Evolutionary conservation across 2,888 invertebrate species (phyloP).

Genomic region (Drosophila nr. perissopoda): DNA sequence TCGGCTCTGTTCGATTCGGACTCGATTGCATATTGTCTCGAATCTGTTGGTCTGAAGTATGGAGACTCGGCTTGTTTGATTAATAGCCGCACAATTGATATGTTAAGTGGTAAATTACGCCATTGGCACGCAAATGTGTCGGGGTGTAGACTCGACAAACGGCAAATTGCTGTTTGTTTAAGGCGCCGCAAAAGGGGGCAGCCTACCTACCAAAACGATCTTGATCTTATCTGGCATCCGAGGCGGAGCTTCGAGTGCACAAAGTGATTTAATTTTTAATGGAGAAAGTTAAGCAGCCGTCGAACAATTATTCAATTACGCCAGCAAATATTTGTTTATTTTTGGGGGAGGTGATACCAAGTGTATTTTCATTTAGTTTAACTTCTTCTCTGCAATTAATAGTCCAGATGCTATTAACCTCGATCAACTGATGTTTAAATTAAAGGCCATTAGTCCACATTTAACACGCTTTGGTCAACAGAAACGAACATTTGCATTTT

Average conservation of each 20-base stretch:
- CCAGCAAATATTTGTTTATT: neutral
- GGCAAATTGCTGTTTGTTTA: slow-evolving; percentile 76
- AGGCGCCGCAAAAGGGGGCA: slow-evolving; percentile 70
- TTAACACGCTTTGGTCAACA: slow-evolving; percentile 62
- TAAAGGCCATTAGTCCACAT: slow-evolving; percentile 70
- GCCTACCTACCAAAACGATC: slow-evolving; percentile 43
- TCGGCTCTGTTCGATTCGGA: neutral
- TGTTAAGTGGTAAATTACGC: slow-evolving; percentile 81
- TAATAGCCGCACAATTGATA: slow-evolving; percentile 80
- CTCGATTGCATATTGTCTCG: slow-evolving; percentile 16
- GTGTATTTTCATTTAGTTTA: slow-evolving; percentile 9
- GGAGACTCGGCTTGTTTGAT: slow-evolving; percentile 67
- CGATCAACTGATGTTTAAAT: slow-evolving; percentile 49
- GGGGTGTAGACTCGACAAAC: slow-evolving; percentile 31
- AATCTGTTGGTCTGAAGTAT: slow-evolving; percentile 32
- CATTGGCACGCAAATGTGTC: slow-evolving; percentile 79
- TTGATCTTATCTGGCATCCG: slow-evolving; percentile 46
- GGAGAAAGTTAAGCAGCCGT: slow-evolving; percentile 65
- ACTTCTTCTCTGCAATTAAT: slow-evolving; percentile 36
- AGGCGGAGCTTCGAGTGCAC: slow-evolving; percentile 58
- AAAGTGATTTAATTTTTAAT: slow-evolving; percentile 78
- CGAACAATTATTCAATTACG: slow-evolving; percentile 70
- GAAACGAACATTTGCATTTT: slow-evolving; percentile 45
- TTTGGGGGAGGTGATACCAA: neutral
- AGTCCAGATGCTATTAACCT: slow-evolving; percentile 18